A percentile compares a stretch with the other conserved stretches of the same genome.
phyloP scores from a whole-genome alignment of 1,140 invertebrate genomes.

The Saccostrea cuccullata region DNA sequence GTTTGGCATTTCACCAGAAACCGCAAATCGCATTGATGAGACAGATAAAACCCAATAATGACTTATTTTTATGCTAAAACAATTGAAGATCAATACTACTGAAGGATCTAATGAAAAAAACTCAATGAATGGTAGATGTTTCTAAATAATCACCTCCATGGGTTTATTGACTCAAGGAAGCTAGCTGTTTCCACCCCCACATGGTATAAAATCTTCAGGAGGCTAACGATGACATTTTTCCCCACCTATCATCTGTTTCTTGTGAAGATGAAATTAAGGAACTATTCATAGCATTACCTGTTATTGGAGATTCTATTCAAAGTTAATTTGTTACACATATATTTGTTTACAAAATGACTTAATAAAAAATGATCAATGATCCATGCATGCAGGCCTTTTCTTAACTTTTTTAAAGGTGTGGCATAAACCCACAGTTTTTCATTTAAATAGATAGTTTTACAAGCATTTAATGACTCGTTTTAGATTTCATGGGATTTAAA shows the following conservation, averaged over 20 bases:
- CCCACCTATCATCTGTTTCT: neutral
- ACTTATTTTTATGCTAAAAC: neutral
- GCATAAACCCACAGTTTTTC: neutral
- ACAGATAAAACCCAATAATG: slow-evolving; percentile 20
- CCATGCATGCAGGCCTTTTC: neutral
- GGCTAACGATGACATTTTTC: neutral
- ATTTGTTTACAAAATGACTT: neutral
- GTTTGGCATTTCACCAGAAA: slow-evolving; percentile 9
- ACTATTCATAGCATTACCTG: neutral
- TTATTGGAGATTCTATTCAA: neutral
- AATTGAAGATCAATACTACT: slow-evolving; percentile 10
- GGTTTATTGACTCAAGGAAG: neutral
- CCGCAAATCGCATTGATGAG: neutral
- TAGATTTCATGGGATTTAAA: slow-evolving; percentile 20
- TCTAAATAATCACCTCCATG: neutral
- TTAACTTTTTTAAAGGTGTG: neutral
- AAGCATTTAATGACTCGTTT: slow-evolving; percentile 6
- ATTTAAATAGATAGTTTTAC: slow-evolving; percentile 5
- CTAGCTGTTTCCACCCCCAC: neutral
- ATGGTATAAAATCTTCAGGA: neutral
- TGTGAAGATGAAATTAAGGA: neutral
- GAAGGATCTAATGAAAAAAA: neutral
- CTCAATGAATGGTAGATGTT: neutral
- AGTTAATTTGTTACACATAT: neutral
- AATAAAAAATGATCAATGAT: neutral